A percentile compares a stretch with the other conserved stretches of the same genome.
These are phyloP conservation scores for Cepaea hortensis DNA, from an alignment of 2,888 invertebrate species.

Conservation along the genomic window DNA sequence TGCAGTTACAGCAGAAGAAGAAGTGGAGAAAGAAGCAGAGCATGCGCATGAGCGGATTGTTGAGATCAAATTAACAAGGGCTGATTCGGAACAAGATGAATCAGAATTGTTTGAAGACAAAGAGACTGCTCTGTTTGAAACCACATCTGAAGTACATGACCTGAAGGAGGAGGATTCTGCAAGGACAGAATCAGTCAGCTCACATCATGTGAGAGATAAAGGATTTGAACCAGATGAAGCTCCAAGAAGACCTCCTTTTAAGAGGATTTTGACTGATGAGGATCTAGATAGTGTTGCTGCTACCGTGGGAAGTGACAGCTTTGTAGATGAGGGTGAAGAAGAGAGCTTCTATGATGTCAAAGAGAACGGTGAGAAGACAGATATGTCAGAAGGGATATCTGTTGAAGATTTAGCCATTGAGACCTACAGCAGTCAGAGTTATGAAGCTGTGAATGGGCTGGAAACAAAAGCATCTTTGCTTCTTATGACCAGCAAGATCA, in stretches of 20 bases:
- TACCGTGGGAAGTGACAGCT: constrained; percentile 31
- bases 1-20: too few species aligned
- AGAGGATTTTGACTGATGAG: constrained; percentile 6
- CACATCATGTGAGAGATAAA: not conserved
- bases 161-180: not conserved
- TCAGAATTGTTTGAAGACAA: not conserved
- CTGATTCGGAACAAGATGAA: too few species aligned
- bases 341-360: not conserved
- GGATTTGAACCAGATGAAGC: not conserved
- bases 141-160: not conserved
- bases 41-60: too few species aligned
- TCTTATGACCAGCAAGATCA: not conserved
- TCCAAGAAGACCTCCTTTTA: not conserved
- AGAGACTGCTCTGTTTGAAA: not conserved
- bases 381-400: not conserved
- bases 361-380: not conserved
- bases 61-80: too few species aligned
- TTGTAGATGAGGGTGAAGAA: constrained; percentile 20
- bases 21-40: too few species aligned
- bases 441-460: too few species aligned
- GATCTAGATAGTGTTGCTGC: constrained; percentile 27
- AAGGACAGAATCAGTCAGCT: not conserved
- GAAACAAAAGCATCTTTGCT: too few species aligned
- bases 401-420: not conserved
- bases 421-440: too few species aligned